phyloP scores from a whole-genome alignment of 2,888 invertebrate genomes.

The Lithosia quadra region DNA sequence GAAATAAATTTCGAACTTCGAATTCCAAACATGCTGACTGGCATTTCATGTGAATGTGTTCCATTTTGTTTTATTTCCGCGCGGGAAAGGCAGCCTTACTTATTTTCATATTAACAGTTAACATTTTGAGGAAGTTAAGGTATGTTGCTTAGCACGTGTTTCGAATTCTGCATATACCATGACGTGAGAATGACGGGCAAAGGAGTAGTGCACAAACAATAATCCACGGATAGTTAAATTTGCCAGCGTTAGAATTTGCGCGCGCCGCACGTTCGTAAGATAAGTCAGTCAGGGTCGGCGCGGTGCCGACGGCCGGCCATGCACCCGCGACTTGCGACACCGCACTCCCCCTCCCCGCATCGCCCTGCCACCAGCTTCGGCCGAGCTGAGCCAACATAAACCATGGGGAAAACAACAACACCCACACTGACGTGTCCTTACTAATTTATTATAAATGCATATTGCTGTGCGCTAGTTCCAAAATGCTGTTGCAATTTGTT shows the following conservation, averaged over 20 bases:
- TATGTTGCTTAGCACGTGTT: conserved; percentile 5
- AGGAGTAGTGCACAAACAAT: conserved; percentile 62
- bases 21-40: conserved; percentile 27
- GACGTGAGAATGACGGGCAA: conserved; percentile 29
- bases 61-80: no score
- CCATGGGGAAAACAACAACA: conserved; percentile 73
- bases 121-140: conserved; percentile 11
- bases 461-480: conserved; percentile 62
- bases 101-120: conserved; percentile 12
- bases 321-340: conserved; percentile 82
- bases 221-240: conserved; percentile 77
- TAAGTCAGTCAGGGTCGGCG: conserved; percentile 87
- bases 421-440: conserved; percentile 69
- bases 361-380: conserved; percentile 47
- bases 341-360: conserved; percentile 40
- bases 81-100: background rate
- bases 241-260: conserved; percentile 85
- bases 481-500: conserved; percentile 57
- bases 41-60: conserved; percentile 45
- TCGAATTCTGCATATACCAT: conserved; percentile 22
- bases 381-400: conserved; percentile 58
- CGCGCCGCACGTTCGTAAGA: conserved; percentile 84
- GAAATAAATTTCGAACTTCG: conserved; percentile 19
- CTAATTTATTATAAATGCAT: conserved; percentile 62
- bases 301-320: conserved; percentile 86